phyloP scores from a whole-genome alignment of 2,888 invertebrate genomes.

The Heliconius ethilla region DNA sequence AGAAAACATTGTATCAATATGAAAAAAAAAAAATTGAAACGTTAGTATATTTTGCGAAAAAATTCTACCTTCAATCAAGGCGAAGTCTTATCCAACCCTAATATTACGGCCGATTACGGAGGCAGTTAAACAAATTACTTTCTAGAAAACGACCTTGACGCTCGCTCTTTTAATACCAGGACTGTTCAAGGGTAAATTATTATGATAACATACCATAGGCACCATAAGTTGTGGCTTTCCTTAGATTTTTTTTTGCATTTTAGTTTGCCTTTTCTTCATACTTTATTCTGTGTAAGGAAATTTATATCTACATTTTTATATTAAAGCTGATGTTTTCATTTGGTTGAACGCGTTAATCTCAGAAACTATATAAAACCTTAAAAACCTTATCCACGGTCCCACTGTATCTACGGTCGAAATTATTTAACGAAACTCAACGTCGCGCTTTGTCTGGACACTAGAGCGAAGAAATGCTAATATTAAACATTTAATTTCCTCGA shows the following conservation, averaged over 20 bases:
- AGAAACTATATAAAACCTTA: no score
- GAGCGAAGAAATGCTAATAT: no score
- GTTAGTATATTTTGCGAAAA: conserved; percentile 21
- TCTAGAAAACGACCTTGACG: conserved; percentile 36
- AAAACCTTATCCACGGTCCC: no score
- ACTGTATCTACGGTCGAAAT: no score
- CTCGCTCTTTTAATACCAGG: conserved; percentile 35
- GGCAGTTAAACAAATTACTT: conserved; percentile 45
- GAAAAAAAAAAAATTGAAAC: background rate
- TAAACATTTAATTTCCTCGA: no score
- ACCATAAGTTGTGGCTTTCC: background rate
- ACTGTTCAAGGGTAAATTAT: conserved; percentile 38
- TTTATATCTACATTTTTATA: background rate
- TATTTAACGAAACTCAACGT: no score
- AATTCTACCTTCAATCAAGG: conserved; percentile 32
- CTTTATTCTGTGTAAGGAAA: background rate
- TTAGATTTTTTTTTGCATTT: background rate
- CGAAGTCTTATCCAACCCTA: conserved; percentile 34
- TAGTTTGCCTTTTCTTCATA: background rate
- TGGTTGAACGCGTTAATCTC: no score
- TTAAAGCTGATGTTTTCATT: background rate
- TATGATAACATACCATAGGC: conserved; percentile 29
- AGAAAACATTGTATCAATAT: background rate
- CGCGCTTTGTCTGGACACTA: no score
- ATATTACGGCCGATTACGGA: conserved; percentile 42